Conservation (phyloP, 2,888 invertebrate species). For the Kuschelorhynchus macadamiae region DNA sequence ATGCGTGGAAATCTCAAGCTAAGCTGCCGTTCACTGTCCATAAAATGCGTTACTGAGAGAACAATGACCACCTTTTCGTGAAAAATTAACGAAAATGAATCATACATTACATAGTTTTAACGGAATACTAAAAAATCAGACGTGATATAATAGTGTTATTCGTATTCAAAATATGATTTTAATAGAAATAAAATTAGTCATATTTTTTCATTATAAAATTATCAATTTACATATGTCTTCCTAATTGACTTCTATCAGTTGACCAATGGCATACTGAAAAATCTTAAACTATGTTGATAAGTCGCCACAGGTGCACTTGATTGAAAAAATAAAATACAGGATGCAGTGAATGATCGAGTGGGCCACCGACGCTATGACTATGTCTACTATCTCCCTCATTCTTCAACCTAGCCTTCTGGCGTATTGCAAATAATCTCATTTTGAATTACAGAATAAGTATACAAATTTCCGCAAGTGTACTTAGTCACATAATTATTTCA, state of each 20-base stretch:
- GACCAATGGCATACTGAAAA: slow-evolving; percentile 15
- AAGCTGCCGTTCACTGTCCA: too few relatives aligned
- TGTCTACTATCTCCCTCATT: not conserved
- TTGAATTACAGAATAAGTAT: slow-evolving; percentile 28
- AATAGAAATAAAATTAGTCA: slow-evolving; percentile 2
- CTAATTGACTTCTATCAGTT: slow-evolving; percentile 30
- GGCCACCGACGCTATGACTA: slow-evolving; percentile 13
- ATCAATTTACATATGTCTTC: not conserved
- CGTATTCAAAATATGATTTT: not conserved
- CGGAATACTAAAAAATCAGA: not conserved
- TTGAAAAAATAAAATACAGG: too few relatives aligned
- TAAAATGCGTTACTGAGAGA: too few relatives aligned
- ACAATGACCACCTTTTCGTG: too few relatives aligned
- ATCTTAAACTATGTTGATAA: slow-evolving; percentile 22
- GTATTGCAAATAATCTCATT: slow-evolving; percentile 13
- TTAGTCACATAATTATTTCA: too few relatives aligned
- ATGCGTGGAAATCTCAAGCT: too few relatives aligned
- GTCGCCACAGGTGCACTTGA: slow-evolving; percentile 22
- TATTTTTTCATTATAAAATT: not conserved
- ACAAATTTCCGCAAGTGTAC: slow-evolving; percentile 13
- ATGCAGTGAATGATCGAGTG: too few relatives aligned
- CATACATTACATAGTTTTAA: too few relatives aligned
- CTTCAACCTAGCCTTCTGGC: slow-evolving; percentile 11
- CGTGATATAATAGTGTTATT: not conserved
- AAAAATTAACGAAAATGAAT: too few relatives aligned